Base-by-base conservation (phyloP, 2,797 vertebrate species). In the Macrochelys suwanniensis region DNA sequence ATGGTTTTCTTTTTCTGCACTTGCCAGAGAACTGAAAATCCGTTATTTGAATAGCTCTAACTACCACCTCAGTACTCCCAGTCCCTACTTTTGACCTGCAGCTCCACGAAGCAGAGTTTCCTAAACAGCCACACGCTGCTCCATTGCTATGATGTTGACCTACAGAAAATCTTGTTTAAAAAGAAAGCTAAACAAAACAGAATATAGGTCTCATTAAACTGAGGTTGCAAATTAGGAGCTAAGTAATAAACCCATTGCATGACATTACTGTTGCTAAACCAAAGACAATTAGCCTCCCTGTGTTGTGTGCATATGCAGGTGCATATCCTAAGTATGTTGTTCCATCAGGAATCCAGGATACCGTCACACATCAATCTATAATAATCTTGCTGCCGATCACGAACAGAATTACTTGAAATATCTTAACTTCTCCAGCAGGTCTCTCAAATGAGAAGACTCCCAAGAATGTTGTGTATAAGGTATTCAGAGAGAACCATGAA, bases 321-420 rank as follows among this genome's bases (percentile, higher is more conserved):
- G 95, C 65, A 21, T 91, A 84, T 84, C 65, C 49, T 87, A 57
- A 89, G 61, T 21, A 47, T 0, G 0, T 25, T 49, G 50, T 84
- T 89, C 86, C 33, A 78, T 61, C 74, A 76, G 77, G 84, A 93
- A 88, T 93, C 74, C 84, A 84, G 89, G 86, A 79, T 26, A 89
- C 37, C 0, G 0, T 94, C 93, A 92, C 0, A 1, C 86, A 89
- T 84, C 77, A 53, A 71, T 89, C 84, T 95, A 0, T 76, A 68
- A 80, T 68, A 95, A 94, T 84, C 80, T 96, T 94, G 19, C 80
- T 80, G 85, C 6, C 42, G 76, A 94, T 94, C 82, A 61, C 21
- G n/a, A 97, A 84, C 91, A 95, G 37, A 85, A 92, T 95, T 94
- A 90, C 87, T 91, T 97, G 78, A 96, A 96, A 93, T 93, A 94